A percentile compares a stretch with the other conserved stretches of the same genome.
These are phyloP conservation scores for Colletes gigas DNA, from an alignment of 1,140 invertebrate genomes.

Conservation along the genomic window DNA sequence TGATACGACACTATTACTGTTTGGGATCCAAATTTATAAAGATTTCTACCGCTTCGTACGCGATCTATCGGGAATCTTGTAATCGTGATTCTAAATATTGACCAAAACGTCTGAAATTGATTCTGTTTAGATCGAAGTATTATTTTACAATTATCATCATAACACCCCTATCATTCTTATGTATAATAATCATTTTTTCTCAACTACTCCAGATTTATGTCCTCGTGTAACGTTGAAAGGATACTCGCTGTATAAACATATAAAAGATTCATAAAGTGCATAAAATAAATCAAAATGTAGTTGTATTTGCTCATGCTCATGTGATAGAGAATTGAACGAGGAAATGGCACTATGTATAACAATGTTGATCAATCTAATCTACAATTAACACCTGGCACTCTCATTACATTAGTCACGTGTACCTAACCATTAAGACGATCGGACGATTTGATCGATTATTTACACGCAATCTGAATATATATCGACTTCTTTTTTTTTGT, in stretches of 20 bases:
- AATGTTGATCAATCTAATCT: constrained; percentile 35
- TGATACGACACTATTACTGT: constrained; percentile 30
- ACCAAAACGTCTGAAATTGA: constrained; percentile 42
- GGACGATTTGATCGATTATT: constrained; percentile 29
- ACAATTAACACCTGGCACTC: constrained; percentile 42
- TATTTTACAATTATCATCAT: constrained; percentile 44
- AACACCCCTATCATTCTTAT: constrained; percentile 30
- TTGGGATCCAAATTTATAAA: constrained; percentile 32
- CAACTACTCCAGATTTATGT: constrained; percentile 46
- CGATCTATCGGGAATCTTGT: neutral
- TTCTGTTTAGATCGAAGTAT: constrained; percentile 46
- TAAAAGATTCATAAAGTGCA: constrained; percentile 56
- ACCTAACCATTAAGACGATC: constrained; percentile 39
- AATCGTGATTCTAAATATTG: constrained; percentile 20
- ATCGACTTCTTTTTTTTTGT: constrained; percentile 7
- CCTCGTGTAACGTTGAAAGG: constrained; percentile 32
- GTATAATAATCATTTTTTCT: constrained; percentile 35
- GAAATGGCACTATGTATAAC: constrained; percentile 49
- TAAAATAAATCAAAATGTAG: constrained; percentile 60
- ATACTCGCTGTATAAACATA: constrained; percentile 48
- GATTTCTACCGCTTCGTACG: constrained; percentile 24
- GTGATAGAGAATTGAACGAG: constrained; percentile 70
- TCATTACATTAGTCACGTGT: constrained; percentile 47
- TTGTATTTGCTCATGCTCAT: constrained; percentile 70
- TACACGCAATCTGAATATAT: constrained; percentile 12